Evolutionary conservation across 1,140 invertebrate genomes (phyloP).

Genomic region (Pseudomyrmex flavicornis): DNA sequence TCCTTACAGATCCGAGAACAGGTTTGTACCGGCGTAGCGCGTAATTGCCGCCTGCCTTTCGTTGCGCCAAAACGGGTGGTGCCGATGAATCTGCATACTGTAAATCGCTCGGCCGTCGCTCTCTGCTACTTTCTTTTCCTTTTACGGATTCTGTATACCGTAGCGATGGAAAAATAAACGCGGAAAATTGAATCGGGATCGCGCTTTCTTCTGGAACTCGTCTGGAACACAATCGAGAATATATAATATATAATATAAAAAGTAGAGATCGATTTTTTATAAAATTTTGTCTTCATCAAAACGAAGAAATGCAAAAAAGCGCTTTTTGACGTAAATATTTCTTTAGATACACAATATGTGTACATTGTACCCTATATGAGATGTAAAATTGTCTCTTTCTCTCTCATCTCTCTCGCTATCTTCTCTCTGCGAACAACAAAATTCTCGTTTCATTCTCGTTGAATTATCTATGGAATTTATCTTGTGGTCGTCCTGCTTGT

Average conservation of each 20-base stretch:
- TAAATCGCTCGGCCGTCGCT: constrained; percentile 23
- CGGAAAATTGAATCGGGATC: constrained; percentile 19
- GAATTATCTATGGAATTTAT: constrained; percentile 45
- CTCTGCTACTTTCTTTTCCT: constrained; percentile 1
- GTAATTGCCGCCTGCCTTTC: constrained; percentile 57
- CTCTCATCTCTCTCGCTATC: constrained; percentile 28
- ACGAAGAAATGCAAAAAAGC: background rate
- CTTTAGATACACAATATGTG: background rate
- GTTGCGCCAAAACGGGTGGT: constrained; percentile 48
- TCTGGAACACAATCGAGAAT: background rate
- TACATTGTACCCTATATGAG: background rate
- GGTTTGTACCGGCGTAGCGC: constrained; percentile 67
- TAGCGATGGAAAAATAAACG: background rate
- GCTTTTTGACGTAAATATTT: constrained; percentile 19
- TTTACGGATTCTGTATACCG: background rate
- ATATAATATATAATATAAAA: too few relatives aligned
- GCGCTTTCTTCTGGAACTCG: background rate
- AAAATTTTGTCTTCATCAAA: constrained; percentile 25
- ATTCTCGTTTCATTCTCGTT: constrained; percentile 19
- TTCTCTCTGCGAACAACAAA: constrained; percentile 32
- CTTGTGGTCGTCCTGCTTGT: constrained; percentile 67
- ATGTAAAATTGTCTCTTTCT: constrained; percentile 22
- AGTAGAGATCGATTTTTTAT: background rate
- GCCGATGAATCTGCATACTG: constrained; percentile 58
- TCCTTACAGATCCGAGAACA: constrained; percentile 75